A percentile compares a stretch with the other conserved stretches of the same genome.
phyloP scores from a whole-genome alignment of 2,888 invertebrate genomes.

The Nymphalis polychloros region DNA sequence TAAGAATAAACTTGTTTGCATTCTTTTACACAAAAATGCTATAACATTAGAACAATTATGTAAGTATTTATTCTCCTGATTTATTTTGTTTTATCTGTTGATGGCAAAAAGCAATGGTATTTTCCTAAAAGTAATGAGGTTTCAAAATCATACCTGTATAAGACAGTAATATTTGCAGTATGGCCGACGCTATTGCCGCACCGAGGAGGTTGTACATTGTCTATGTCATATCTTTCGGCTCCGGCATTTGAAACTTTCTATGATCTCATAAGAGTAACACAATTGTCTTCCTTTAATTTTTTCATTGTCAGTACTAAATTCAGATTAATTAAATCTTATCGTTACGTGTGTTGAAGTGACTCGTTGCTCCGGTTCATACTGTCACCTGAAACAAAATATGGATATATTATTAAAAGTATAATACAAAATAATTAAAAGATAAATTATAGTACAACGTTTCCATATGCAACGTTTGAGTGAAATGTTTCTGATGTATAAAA shows the following conservation, averaged over 20 bases:
- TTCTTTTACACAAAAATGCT: too few relatives aligned
- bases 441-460: too few relatives aligned
- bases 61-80: too few relatives aligned
- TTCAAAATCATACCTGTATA: slow-evolving; percentile 57
- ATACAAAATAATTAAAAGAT: too few relatives aligned
- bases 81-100: too few relatives aligned
- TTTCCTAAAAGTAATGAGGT: too few relatives aligned
- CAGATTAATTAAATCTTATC: slow-evolving; percentile 12
- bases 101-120: too few relatives aligned
- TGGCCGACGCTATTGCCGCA: slow-evolving; percentile 69
- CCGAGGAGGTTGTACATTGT: slow-evolving; percentile 74
- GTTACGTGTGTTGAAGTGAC: neutral
- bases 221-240: slow-evolving; percentile 63
- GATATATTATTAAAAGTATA: neutral
- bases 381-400: slow-evolving; percentile 54
- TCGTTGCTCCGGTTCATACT: slow-evolving; percentile 47
- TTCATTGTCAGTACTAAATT: slow-evolving; percentile 50
- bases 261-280: slow-evolving; percentile 44
- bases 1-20: too few relatives aligned
- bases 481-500: too few relatives aligned
- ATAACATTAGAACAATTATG: too few relatives aligned
- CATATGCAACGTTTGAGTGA: too few relatives aligned
- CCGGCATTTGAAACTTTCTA: slow-evolving; percentile 69
- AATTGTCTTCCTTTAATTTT: slow-evolving; percentile 55
- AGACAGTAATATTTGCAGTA: slow-evolving; percentile 70